Percentiles rank a stretch among this genome's conserved stretches.
These are phyloP conservation scores for Atrichornis clamosus DNA, from an alignment of 2,113 vertebrate genomes.

Conservation along the genomic window DNA sequence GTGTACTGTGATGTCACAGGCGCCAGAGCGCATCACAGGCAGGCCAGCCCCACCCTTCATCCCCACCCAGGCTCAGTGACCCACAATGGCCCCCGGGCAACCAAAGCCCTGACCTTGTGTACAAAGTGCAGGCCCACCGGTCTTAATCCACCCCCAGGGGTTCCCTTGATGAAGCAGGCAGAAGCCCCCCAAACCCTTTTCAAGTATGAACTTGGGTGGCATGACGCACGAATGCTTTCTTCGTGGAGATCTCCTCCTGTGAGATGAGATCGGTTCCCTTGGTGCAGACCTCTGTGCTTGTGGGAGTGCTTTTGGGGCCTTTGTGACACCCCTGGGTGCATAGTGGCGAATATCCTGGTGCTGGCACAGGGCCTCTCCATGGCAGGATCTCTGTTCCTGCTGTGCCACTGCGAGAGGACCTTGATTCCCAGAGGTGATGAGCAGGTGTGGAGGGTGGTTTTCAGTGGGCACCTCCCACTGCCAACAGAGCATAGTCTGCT, in stretches of 20 bases:
- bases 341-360: background rate
- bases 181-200: background rate
- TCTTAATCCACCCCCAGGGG: fast-evolving
- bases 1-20: background rate
- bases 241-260: background rate
- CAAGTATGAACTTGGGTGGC: background rate
- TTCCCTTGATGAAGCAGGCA: background rate
- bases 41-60: background rate
- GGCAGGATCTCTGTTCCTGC: background rate
- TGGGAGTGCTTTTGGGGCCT: background rate
- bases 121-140: fast-evolving
- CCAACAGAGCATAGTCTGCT: no score
- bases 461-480: no score
- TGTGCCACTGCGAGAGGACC: no score
- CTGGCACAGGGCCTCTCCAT: background rate
- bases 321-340: no score
- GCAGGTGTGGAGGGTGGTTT: no score
- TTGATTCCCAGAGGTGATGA: no score
- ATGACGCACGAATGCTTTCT: background rate
- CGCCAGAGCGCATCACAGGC: no score
- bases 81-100: background rate
- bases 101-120: fast-evolving
- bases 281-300: background rate
- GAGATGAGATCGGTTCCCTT: background rate
- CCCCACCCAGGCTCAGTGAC: background rate